These are phyloP conservation scores for Parus major DNA, from an alignment of 2,113 vertebrate genomes.

Conservation along the genomic window DNA sequence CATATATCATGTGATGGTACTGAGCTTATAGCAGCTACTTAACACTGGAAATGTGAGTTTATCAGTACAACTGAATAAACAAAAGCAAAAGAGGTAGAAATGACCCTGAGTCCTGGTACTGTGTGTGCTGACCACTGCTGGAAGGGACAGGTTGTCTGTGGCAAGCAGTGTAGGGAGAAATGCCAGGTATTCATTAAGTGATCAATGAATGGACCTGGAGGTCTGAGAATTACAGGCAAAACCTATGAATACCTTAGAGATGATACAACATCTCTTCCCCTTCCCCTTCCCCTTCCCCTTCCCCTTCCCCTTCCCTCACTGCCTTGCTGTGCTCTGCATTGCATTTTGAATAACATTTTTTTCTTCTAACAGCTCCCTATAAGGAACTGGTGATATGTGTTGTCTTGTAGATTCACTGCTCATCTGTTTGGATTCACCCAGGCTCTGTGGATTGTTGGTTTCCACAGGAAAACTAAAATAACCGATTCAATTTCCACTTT, in stretches of 20 bases:
- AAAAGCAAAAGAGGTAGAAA: background rate
- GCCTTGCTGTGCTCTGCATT: rapidly evolving
- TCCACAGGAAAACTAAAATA: background rate
- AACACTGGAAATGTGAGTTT: background rate
- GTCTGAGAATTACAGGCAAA: background rate
- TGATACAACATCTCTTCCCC: background rate
- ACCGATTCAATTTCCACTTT: background rate
- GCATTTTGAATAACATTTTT: background rate
- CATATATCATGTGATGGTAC: background rate
- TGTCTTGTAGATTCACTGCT: background rate
- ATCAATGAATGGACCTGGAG: background rate
- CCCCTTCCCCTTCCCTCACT: background rate
- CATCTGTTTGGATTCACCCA: background rate
- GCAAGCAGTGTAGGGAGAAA: background rate
- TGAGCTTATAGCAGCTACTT: background rate
- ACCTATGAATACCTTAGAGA: background rate
- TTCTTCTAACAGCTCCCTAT: background rate
- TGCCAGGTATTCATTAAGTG: background rate
- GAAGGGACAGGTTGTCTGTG: background rate
- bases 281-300: background rate
- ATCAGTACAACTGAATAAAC: background rate
- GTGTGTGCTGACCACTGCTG: background rate
- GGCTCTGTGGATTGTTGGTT: background rate
- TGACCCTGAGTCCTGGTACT: background rate
- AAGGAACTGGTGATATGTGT: background rate